Evolutionary conservation across 2,113 vertebrate genomes (phyloP).

Genomic region (Morone chrysops): DNA sequence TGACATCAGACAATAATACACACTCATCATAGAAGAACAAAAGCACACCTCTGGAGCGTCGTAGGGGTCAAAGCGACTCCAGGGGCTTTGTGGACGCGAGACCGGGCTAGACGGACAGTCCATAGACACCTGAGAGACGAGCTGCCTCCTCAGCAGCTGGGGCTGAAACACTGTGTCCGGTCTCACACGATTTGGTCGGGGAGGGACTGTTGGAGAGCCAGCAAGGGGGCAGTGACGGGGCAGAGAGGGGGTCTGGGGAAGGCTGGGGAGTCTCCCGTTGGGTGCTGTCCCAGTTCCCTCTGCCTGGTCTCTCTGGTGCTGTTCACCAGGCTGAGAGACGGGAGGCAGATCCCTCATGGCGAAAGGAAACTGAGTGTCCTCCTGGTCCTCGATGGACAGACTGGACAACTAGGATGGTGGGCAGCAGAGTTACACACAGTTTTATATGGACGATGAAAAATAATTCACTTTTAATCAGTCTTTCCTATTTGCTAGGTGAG

Average conservation of each 20-base stretch:
- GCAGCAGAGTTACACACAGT: not conserved
- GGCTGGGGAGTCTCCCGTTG: conserved; percentile 42
- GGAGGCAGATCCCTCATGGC: conserved; percentile 73
- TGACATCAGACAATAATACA: not conserved
- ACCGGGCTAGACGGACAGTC: conserved; percentile 65
- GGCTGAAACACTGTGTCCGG: conserved; percentile 34
- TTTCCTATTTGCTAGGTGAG: not conserved
- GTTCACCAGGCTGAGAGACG: not conserved
- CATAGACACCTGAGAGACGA: conserved; percentile 68
- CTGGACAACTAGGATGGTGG: conserved; percentile 62
- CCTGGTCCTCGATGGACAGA: conserved; percentile 72
- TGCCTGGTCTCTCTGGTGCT: conserved; percentile 5
- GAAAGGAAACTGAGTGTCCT: conserved; percentile 61
- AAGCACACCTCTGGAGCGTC: conserved; percentile 74
- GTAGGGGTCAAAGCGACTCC: conserved; percentile 75
- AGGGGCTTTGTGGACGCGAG: conserved; percentile 72
- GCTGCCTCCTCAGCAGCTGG: conserved; percentile 41
- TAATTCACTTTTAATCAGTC: not conserved
- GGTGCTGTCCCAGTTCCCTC: not conserved
- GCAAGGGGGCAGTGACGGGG: not conserved
- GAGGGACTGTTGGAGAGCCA: conserved; percentile 45
- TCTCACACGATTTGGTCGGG: conserved; percentile 12
- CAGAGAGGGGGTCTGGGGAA: conserved; percentile 40
- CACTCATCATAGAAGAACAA: not conserved
- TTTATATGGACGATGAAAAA: not conserved